Base-by-base conservation (phyloP, 2,888 invertebrate species). In the Torymus texanus region DNA sequence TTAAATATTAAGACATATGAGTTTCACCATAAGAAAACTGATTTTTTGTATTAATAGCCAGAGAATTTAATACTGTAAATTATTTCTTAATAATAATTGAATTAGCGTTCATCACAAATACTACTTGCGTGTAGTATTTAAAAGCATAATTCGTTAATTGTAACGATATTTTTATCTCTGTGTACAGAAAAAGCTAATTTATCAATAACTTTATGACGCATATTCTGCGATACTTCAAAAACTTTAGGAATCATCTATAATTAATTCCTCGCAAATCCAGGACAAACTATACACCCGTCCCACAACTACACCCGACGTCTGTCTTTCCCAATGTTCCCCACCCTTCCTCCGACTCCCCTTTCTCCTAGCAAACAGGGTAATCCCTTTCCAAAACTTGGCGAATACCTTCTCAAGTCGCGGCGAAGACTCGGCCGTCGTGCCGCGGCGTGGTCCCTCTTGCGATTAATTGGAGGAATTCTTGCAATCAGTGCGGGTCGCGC, bases 391-490 rank as follows among this genome's bases (percentile, higher is more conserved):
- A 79, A 75, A 75, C 76, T 80, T 67, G 53, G 50, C 53, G 59
- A 59, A 50, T 55, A 67, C 75, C 61, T 16, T 8, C 18, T 12
- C 58, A 63, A 74, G 74, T 78, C 68, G 41, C 58, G 29, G 24
- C 53, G 16, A 75, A 59, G 24, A n/a, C 24, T 51, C 50, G 18
- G 10, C 11, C 24, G 2, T 13, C 3, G 13, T 10, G 21, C 24
- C 21, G 51, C 61, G 14, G 24, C 59, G 29, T 41, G 24, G 56
- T 55, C 2, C 29, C 41, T 41, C 41, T 41, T 8, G 53, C 75
- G 75, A 80, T 80, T 80, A 80, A 80, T 80, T 80, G 61, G 65
- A 78, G 71, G 71, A 71, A 75, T 78, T 81, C 71, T 81, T 72
- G 71, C 62, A 71, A 81, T 81, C 78, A 68, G 75, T 77, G 72